Conservation (phyloP, 2,888 invertebrate species). For the Drosophila emarginata region DNA sequence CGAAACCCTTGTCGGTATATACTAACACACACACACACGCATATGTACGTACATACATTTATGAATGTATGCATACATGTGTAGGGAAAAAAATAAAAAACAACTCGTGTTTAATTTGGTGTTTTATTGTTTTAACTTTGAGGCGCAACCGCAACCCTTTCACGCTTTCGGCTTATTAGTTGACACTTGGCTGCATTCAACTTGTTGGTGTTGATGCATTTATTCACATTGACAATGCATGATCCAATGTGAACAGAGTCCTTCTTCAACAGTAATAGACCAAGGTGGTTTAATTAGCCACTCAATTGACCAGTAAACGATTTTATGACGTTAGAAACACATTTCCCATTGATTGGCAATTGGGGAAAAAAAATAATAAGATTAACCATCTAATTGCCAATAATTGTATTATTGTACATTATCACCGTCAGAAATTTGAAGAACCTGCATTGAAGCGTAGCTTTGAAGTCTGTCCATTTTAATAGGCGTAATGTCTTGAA, state of each 20-base stretch:
- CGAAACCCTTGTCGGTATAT: not conserved
- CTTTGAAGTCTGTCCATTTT: too few species aligned
- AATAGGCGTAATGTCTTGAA: too few species aligned
- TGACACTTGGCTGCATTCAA: constrained; percentile 71
- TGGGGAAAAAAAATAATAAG: too few species aligned
- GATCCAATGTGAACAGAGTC: not conserved
- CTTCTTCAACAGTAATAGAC: not conserved
- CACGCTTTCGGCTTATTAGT: constrained; percentile 59
- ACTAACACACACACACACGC: not conserved
- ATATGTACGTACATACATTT: not conserved
- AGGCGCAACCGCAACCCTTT: constrained; percentile 59
- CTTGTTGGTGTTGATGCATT: constrained; percentile 22
- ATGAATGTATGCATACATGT: not conserved
- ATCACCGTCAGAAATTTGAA: too few species aligned
- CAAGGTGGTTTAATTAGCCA: constrained; percentile 31
- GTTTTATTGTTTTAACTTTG: constrained; percentile 72
- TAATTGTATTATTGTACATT: too few species aligned
- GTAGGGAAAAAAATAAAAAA: not conserved
- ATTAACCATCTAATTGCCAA: too few species aligned
- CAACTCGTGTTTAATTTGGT: constrained; percentile 62
- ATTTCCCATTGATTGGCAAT: too few species aligned
- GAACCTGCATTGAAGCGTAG: too few species aligned
- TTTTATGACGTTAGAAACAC: too few species aligned
- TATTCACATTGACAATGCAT: not conserved
- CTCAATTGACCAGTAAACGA: not conserved